phyloP scores from a whole-genome alignment of 1,140 invertebrate species.

The Atta cephalotes region DNA sequence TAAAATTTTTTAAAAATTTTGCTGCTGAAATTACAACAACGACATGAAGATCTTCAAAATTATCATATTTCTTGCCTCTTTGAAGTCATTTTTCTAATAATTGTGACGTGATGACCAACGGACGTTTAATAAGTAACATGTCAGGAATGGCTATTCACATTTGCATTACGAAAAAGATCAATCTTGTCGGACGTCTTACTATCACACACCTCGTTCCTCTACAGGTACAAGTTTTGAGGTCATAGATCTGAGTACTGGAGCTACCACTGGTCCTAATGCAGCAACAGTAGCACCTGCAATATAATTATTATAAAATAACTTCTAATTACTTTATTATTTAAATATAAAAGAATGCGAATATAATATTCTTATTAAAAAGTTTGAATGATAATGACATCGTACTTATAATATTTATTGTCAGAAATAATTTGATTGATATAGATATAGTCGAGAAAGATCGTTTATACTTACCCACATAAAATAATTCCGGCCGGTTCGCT shows the following conservation, averaged over 20 bases:
- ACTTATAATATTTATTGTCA: neutral
- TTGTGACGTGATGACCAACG: no score
- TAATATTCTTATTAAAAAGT: neutral
- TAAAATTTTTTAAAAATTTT: no score
- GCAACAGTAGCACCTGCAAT: conserved; percentile 88
- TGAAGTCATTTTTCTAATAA: no score
- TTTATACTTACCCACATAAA: conserved; percentile 88
- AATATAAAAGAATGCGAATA: neutral
- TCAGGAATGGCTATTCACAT: no score
- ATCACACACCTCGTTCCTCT: conserved; percentile 88
- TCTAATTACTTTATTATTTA: neutral
- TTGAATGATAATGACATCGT: neutral
- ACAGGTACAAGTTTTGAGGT: conserved; percentile 90
- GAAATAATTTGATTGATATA: no score
- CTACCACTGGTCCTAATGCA: conserved; percentile 90
- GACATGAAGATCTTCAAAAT: no score
- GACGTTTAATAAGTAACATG: no score
- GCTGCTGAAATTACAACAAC: no score
- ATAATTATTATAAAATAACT: conserved; percentile 14
- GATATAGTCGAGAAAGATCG: neutral
- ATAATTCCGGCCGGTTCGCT: conserved; percentile 85
- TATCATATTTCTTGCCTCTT: no score
- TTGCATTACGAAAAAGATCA: no score
- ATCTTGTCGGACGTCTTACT: neutral
- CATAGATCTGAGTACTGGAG: conserved; percentile 91